phyloP scores from a whole-genome alignment of 2,113 vertebrate species.

The Cyprinodon brontotheroides region DNA sequence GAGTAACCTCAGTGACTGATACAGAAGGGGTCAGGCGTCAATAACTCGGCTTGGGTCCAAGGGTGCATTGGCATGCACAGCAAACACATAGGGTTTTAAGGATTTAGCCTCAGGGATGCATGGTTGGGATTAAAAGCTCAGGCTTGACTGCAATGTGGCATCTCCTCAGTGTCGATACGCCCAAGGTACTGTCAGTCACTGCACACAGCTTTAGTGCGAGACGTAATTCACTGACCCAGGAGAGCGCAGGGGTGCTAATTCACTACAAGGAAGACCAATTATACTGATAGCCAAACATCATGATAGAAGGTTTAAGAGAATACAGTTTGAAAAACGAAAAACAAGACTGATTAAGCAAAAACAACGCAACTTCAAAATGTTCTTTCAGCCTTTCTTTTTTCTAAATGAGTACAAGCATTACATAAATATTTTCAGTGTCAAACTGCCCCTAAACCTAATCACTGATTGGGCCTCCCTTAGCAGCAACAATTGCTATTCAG shows the following conservation, averaged over 20 bases:
- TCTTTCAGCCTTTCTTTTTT: no score
- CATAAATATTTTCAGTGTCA: no score
- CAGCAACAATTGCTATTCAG: no score
- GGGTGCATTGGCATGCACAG: constrained; percentile 65
- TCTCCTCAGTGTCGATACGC: constrained; percentile 61
- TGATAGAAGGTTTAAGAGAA: background rate
- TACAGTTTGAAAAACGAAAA: background rate
- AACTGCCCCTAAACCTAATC: no score
- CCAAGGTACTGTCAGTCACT: constrained; percentile 55
- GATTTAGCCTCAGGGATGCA: constrained; percentile 63
- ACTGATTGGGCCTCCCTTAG: no score
- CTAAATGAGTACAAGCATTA: no score
- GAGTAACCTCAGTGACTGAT: constrained; percentile 63
- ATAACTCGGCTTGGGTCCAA: constrained; percentile 64
- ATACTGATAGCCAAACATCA: background rate
- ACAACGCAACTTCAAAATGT: background rate
- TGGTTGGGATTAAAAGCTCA: constrained; percentile 69
- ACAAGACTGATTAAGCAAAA: background rate
- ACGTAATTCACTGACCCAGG: constrained; percentile 64
- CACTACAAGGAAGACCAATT: constrained; percentile 38
- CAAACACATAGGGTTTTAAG: constrained; percentile 62
- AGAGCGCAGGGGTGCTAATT: constrained; percentile 43
- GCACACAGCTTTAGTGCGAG: constrained; percentile 44
- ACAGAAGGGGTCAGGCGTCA: constrained; percentile 53
- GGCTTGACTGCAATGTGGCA: constrained; percentile 53